Evolutionary conservation across 2,797 vertebrate species (phyloP).

Genomic region (Silurus lanzhouensis): DNA sequence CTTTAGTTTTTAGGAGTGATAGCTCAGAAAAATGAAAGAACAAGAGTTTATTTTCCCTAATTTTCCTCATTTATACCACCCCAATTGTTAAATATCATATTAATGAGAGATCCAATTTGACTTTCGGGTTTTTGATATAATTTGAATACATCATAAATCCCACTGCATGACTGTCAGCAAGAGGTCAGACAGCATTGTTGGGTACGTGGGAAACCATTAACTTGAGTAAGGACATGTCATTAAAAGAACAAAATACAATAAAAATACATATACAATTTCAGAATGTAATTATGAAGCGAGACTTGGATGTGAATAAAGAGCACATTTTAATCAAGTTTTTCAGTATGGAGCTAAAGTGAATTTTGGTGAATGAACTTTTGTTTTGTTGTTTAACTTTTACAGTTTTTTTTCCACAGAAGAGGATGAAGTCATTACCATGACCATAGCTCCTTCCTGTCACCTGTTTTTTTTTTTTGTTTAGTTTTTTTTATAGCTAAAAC

Average conservation of each 20-base stretch:
- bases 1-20: too few species aligned
- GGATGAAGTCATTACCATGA: not conserved
- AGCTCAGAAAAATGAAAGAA: not conserved
- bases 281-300: not conserved
- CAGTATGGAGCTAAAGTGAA: not conserved
- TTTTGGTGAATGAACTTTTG: not conserved
- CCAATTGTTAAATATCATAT: not conserved
- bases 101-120: not conserved
- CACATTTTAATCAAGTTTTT: not conserved
- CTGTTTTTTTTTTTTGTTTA: not conserved
- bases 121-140: not conserved
- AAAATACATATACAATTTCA: too few species aligned
- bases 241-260: not conserved
- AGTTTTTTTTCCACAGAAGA: not conserved
- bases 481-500: not conserved
- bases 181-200: not conserved
- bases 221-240: not conserved
- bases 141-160: not conserved
- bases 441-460: not conserved
- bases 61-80: not conserved
- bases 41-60: not conserved
- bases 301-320: not conserved
- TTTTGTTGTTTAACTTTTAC: not conserved
- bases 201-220: not conserved
- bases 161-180: not conserved